Evolutionary conservation across 2,888 invertebrate genomes (phyloP), one percentile per base, ranked within the genome.

Genomic region (Ormyrus rosae): DNA sequence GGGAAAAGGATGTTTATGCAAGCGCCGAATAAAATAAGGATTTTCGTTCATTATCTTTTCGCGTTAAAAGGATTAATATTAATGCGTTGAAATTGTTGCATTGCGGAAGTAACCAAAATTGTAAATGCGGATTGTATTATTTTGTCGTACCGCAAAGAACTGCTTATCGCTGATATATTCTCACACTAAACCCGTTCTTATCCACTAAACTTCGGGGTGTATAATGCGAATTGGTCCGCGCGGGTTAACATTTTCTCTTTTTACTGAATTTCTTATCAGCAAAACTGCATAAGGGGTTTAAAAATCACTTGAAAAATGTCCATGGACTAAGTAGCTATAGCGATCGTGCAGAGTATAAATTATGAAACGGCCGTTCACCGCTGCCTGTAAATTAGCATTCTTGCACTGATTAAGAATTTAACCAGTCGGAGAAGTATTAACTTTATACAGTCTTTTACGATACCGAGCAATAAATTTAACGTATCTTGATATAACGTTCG

Each of bases 111-210:
- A 19, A 19, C 19, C 19, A 19, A 19, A 19, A 19, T 19, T 19
- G 19, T 19, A 19, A 19, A 19, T 2, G 19, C 19, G 19, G 19
- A 19, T 19, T 19, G 19, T 19, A 51, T 65, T 19, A 58, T 50
- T 74, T 74, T 34, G 65, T 69, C 56, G 10, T 55, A 7, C 46
- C 10, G 48, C 13, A 69, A 19, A 46, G 71, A 48, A 34, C 45
- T 67, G 46, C 13, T 64, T 73, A 67, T 74, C 51, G 13, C 50
- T 19, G 34, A 6, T 13, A 11, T 55, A 55, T 63, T 19, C 19
- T 19, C 53, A 6, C 13, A 13, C 50, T 19, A 67, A 67, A 74
- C 74, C 67, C 58, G 74, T 74, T 74, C 58, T 67, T 51, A 58
- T 58, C 55, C 56, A 19, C n/a, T 65, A 55, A 11, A 34, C 19